phyloP scores from a whole-genome alignment of 2,888 invertebrate genomes.

The Apamea anceps region DNA sequence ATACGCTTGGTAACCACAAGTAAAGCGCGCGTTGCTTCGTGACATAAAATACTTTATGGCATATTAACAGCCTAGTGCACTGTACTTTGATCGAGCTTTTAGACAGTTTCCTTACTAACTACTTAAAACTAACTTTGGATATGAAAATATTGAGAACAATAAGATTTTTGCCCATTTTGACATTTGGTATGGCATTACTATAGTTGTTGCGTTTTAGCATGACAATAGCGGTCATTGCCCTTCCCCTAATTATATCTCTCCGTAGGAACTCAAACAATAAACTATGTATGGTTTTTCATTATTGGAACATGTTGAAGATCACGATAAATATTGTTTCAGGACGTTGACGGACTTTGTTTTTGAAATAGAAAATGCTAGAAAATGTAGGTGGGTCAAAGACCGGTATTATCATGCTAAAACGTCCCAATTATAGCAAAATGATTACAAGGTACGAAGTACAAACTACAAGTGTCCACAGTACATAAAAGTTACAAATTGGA shows the following conservation, averaged over 20 bases:
- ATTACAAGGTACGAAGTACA: neutral
- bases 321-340: neutral
- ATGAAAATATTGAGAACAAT: neutral
- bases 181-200: neutral
- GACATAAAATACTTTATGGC: neutral
- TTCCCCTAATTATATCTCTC: neutral
- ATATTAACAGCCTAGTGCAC: neutral
- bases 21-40: neutral
- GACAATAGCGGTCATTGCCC: neutral
- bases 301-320: neutral
- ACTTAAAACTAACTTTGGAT: conserved; percentile 17
- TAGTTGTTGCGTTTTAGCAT: no score
- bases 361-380: neutral
- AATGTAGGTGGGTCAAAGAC: neutral
- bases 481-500: neutral
- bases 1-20: neutral
- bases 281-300: neutral
- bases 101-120: neutral
- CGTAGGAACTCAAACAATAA: neutral
- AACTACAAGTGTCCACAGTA: neutral
- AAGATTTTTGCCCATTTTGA: neutral
- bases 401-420: neutral
- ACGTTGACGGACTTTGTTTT: neutral
- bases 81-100: neutral
- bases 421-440: neutral